These are phyloP conservation scores for Lasioglossum morio DNA, from an alignment of 2,888 invertebrate species.

Conservation along the genomic window DNA sequence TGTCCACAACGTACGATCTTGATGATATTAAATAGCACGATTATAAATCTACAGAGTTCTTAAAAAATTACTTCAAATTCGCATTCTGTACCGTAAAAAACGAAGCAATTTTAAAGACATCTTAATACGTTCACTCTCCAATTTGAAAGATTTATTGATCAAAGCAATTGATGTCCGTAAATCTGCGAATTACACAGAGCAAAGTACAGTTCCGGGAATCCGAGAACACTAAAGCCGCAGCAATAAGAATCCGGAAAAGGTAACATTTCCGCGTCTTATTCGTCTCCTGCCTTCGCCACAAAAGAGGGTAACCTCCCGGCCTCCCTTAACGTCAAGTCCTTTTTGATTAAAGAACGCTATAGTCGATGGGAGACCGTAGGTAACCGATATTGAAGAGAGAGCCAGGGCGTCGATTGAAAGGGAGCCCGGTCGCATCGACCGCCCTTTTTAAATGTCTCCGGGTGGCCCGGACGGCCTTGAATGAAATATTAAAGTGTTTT, in stretches of 20 bases:
- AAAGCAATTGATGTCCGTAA: not conserved
- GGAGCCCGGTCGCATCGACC: conserved; percentile 30
- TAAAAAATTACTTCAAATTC: not conserved
- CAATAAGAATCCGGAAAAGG: conserved; percentile 18
- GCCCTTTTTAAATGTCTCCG: conserved; percentile 45
- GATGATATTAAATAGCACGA: not conserved
- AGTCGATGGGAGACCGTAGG: conserved; percentile 30
- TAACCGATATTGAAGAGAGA: conserved; percentile 51
- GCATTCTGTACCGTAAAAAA: not conserved
- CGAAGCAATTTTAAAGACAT: not conserved
- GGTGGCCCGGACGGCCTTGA: conserved; percentile 37
- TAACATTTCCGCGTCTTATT: conserved; percentile 18
- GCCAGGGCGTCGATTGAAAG: conserved; percentile 29
- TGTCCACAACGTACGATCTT: not conserved
- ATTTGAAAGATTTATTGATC: not conserved
- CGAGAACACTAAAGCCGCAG: not conserved
- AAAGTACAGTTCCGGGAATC: not conserved
- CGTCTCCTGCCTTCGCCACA: conserved; percentile 1
- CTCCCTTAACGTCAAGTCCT: conserved; percentile 34
- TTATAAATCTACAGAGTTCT: not conserved
- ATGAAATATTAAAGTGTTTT: conserved; percentile 60
- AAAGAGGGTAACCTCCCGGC: conserved; percentile 37
- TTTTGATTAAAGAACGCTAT: conserved; percentile 51
- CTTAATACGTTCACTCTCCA: not conserved
- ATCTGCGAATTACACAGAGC: not conserved